Conservation (phyloP, 2,888 invertebrate genomes). For the Meloe dianella region DNA sequence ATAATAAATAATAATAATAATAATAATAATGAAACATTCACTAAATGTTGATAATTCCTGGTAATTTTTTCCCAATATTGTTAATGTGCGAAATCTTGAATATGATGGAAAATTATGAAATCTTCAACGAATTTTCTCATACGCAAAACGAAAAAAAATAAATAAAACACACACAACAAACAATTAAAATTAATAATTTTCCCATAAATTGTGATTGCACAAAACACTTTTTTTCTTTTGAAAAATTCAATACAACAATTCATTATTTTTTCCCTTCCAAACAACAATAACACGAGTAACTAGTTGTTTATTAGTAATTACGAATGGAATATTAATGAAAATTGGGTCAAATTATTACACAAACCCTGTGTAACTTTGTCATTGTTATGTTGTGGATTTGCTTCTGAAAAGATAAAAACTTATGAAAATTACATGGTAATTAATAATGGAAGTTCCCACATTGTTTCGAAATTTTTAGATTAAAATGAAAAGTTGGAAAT, state of each 20-base stretch:
- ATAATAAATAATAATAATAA: no score
- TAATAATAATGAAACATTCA: no score
- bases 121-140: constrained; percentile 17
- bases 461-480: background rate
- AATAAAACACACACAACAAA: constrained; percentile 8
- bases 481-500: background rate
- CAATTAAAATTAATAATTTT: constrained; percentile 21
- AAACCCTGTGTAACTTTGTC: constrained; percentile 2
- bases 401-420: background rate
- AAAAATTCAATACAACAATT: constrained; percentile 24
- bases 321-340: background rate
- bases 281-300: background rate
- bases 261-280: background rate
- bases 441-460: background rate
- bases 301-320: constrained; percentile 7
- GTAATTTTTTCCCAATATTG: background rate
- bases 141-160: background rate
- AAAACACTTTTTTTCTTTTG: constrained; percentile 17
- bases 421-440: constrained; percentile 4
- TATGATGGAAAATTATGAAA: constrained; percentile 23
- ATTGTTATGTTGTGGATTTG: background rate
- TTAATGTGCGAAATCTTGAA: constrained; percentile 5
- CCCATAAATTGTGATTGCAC: constrained; percentile 21
- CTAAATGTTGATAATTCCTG: no score
- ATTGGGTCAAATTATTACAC: constrained; percentile 7